Evolutionary conservation across 2,888 invertebrate species (phyloP).

Genomic region (Leptarthrus brevirostris): DNA sequence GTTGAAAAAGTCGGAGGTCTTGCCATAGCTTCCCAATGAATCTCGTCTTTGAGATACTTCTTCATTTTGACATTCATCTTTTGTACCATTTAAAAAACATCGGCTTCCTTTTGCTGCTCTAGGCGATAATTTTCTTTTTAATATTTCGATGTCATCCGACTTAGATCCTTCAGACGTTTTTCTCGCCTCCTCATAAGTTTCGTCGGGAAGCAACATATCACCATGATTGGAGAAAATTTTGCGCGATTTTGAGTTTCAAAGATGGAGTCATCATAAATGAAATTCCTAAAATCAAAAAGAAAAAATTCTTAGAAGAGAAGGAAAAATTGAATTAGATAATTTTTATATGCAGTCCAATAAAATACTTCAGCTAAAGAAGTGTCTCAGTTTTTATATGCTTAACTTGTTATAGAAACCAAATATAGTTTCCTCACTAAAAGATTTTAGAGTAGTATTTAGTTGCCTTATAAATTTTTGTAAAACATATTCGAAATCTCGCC

Average conservation of each 20-base stretch:
- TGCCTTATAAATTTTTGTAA: too few species aligned
- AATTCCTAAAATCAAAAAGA: background rate
- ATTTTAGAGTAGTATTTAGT: too few species aligned
- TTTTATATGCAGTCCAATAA: background rate
- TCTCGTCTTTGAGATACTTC: background rate
- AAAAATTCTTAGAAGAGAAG: background rate
- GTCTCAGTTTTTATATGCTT: too few species aligned
- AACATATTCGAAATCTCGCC: too few species aligned
- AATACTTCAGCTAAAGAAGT: too few species aligned
- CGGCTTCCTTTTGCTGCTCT: slow-evolving; percentile 57
- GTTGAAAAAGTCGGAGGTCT: slow-evolving; percentile 62
- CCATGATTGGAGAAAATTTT: slow-evolving; percentile 56
- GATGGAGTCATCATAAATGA: background rate
- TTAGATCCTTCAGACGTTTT: slow-evolving; percentile 52
- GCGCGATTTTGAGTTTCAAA: slow-evolving; percentile 1
- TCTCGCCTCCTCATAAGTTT: slow-evolving; percentile 79
- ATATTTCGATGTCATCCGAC: background rate
- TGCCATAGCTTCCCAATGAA: slow-evolving; percentile 58
- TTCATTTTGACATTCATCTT: background rate
- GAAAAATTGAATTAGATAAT: background rate
- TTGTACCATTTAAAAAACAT: background rate
- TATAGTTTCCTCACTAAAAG: too few species aligned
- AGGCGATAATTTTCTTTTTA: slow-evolving; percentile 50
- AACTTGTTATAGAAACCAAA: too few species aligned
- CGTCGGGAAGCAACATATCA: slow-evolving; percentile 80